Conservation (phyloP, 2,113 vertebrate species). For the Stercorarius parasiticus region DNA sequence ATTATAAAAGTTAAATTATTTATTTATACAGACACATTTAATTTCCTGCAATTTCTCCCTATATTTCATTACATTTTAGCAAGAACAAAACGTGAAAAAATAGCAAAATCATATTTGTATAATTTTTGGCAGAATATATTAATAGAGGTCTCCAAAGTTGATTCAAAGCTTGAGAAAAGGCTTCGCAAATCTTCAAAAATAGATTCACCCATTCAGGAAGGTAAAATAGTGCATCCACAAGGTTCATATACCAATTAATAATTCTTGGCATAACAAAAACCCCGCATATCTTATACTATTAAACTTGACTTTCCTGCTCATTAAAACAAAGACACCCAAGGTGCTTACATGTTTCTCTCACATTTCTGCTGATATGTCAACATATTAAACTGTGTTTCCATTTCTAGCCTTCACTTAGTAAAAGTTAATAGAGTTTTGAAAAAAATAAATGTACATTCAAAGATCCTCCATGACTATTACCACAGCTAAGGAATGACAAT, state of each 20-base stretch:
- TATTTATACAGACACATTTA: background rate
- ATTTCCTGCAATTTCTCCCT: background rate
- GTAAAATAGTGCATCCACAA: background rate
- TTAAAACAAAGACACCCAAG: background rate
- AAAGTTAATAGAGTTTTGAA: background rate
- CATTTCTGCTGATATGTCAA: background rate
- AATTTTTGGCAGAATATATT: background rate
- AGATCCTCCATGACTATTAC: background rate
- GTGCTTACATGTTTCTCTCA: background rate
- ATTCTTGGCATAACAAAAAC: background rate
- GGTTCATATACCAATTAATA: background rate
- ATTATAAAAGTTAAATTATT: background rate
- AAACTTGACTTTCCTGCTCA: background rate
- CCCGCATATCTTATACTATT: background rate
- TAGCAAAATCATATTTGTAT: background rate
- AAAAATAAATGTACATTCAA: background rate
- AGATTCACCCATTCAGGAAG: background rate
- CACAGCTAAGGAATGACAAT: background rate
- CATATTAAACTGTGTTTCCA: background rate
- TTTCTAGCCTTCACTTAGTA: background rate
- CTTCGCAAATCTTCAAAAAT: background rate
- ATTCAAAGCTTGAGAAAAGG: background rate
- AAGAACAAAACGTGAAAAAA: background rate
- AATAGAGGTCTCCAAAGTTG: background rate
- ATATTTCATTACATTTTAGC: background rate